Percentiles rank a stretch among this genome's conserved stretches.
Conservation (phyloP, 2,113 vertebrate species). For the Passerina amoena region DNA sequence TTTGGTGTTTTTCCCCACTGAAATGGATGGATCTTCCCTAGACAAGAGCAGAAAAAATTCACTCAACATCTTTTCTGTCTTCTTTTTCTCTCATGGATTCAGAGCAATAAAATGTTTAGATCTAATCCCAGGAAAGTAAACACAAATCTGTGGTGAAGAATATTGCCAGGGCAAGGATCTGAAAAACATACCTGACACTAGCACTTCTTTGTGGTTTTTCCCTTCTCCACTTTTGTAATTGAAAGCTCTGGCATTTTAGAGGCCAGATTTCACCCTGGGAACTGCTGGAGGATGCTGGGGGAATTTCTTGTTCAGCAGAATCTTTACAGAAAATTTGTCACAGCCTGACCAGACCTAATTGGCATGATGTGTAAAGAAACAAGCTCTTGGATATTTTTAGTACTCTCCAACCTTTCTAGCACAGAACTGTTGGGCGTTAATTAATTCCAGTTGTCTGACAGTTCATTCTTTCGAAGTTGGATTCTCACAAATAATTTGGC, state of each 20-base stretch:
- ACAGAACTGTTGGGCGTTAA: background rate
- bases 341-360: background rate
- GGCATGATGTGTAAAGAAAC: background rate
- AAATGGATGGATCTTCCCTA: background rate
- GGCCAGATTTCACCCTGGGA: background rate
- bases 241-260: background rate
- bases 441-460: constrained; percentile 11
- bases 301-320: background rate
- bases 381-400: background rate
- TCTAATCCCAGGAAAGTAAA: background rate
- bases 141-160: background rate
- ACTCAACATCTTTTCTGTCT: background rate
- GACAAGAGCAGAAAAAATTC: background rate
- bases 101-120: background rate
- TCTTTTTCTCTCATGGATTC: background rate
- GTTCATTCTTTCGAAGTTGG: background rate
- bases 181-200: background rate
- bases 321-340: constrained; percentile 22
- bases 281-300: background rate
- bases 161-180: background rate
- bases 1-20: background rate
- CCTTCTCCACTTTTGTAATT: background rate
- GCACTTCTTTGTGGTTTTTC: background rate
- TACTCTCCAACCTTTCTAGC: background rate
- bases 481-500: background rate